These are phyloP conservation scores for Polymixis lichenea DNA, from an alignment of 2,888 invertebrate species.

Conservation along the genomic window DNA sequence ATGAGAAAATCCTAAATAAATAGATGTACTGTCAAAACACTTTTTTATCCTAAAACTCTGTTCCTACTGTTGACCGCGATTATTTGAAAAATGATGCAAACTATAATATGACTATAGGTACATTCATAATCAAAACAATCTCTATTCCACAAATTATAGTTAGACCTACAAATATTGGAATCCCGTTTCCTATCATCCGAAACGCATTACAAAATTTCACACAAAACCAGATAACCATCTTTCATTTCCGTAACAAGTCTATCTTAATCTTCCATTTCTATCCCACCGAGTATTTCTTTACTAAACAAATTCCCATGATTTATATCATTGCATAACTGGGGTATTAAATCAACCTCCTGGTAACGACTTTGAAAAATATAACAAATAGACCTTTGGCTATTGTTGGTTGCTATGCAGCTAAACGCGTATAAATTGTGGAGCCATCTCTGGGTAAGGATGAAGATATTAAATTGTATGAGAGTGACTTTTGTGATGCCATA, in stretches of 20 bases:
- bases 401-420: constrained; percentile 66
- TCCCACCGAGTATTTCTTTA: constrained; percentile 71
- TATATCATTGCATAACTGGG: constrained; percentile 77
- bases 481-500: background rate
- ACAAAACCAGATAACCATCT: constrained; percentile 69
- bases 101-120: too few relatives aligned
- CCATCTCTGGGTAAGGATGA: constrained; percentile 32
- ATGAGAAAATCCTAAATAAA: background rate
- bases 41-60: background rate
- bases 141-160: background rate
- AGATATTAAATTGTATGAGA: constrained; percentile 31
- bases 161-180: constrained; percentile 31
- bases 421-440: constrained; percentile 64
- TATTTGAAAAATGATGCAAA: background rate
- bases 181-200: constrained; percentile 48
- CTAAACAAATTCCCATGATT: constrained; percentile 72
- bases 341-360: constrained; percentile 66
- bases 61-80: background rate
- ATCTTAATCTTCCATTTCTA: constrained; percentile 82
- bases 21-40: background rate
- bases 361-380: constrained; percentile 78
- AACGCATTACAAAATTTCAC: constrained; percentile 63
- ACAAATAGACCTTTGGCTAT: constrained; percentile 72
- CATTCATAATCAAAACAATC: constrained; percentile 8
- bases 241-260: constrained; percentile 71